Percentiles rank a stretch among this genome's conserved stretches.
These are phyloP conservation scores for Scolanthus callimorphus DNA, from an alignment of 92 coral and sea anemone genomes.

Conservation along the genomic window DNA sequence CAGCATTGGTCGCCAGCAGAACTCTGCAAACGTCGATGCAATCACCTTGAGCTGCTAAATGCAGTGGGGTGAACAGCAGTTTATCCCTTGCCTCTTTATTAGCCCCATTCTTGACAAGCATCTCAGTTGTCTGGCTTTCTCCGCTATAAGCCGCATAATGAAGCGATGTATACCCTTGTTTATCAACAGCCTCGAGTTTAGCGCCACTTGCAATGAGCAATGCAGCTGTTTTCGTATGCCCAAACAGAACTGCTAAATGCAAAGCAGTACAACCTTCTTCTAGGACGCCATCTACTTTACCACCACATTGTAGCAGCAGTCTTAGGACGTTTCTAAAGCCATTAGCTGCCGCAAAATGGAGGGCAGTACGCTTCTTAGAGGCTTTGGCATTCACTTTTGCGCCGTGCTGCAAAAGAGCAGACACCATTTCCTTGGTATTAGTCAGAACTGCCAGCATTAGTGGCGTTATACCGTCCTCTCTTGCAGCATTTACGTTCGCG, in stretches of 20 bases:
- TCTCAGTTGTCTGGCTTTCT: conserved; percentile 17
- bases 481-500: conserved; percentile 51
- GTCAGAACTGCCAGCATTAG: conserved; percentile 50
- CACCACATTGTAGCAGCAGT: conserved; percentile 24
- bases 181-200: conserved; percentile 37
- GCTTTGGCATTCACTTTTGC: conserved; percentile 34
- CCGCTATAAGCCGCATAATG: conserved; percentile 60
- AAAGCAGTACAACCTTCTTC: conserved; percentile 56
- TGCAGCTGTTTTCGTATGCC: conserved; percentile 32
- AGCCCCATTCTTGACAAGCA: conserved; percentile 43
- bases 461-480: conserved; percentile 51
- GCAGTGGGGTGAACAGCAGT: conserved; percentile 53
- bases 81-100: conserved; percentile 34
- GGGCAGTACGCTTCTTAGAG: conserved; percentile 35
- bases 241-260: conserved; percentile 61
- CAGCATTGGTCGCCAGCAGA: conserved; percentile 24
- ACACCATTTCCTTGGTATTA: conserved; percentile 35
- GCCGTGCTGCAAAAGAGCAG: conserved; percentile 38
- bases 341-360: conserved; percentile 75
- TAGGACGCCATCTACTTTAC: conserved; percentile 20
- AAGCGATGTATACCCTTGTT: conserved; percentile 44
- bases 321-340: conserved; percentile 38
- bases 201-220: conserved; percentile 44
- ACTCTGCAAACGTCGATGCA: conserved; percentile 38
- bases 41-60: conserved; percentile 56